Conservation (phyloP, 2,888 invertebrate genomes). For the Troilus luridus region DNA sequence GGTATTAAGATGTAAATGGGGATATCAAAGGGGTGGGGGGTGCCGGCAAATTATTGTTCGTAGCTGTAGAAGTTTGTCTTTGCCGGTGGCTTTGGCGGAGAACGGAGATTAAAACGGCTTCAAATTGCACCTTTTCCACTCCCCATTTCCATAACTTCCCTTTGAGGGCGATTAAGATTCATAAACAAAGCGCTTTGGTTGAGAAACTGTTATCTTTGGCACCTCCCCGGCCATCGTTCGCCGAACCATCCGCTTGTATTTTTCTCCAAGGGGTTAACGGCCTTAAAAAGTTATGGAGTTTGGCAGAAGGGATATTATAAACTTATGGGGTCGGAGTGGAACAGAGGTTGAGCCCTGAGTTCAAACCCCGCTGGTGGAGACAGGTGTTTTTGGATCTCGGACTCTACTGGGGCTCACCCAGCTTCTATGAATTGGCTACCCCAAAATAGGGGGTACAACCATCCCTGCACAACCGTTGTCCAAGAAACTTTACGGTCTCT, state of each 20-base stretch:
- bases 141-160: conserved; percentile 46
- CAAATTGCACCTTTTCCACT: conserved; percentile 35
- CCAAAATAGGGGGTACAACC: too few relatives aligned
- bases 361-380: too few relatives aligned
- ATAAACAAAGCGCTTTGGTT: conserved; percentile 30
- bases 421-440: too few relatives aligned
- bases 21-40: conserved; percentile 28
- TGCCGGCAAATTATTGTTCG: not conserved
- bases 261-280: not conserved
- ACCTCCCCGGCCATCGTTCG: not conserved
- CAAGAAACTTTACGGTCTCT: too few relatives aligned
- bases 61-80: conserved; percentile 49
- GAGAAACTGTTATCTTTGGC: conserved; percentile 15
- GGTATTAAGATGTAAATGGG: conserved; percentile 55
- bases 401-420: too few relatives aligned
- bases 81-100: conserved; percentile 39
- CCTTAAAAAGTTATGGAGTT: not conserved
- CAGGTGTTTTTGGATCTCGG: too few relatives aligned
- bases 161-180: conserved; percentile 44
- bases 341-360: too few relatives aligned
- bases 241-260: not conserved
- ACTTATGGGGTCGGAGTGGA: too few relatives aligned
- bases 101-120: conserved; percentile 41
- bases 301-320: too few relatives aligned
- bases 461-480: too few relatives aligned